These are phyloP conservation scores for Ectropis grisescens DNA, from an alignment of 1,140 invertebrate species.

Conservation along the genomic window DNA sequence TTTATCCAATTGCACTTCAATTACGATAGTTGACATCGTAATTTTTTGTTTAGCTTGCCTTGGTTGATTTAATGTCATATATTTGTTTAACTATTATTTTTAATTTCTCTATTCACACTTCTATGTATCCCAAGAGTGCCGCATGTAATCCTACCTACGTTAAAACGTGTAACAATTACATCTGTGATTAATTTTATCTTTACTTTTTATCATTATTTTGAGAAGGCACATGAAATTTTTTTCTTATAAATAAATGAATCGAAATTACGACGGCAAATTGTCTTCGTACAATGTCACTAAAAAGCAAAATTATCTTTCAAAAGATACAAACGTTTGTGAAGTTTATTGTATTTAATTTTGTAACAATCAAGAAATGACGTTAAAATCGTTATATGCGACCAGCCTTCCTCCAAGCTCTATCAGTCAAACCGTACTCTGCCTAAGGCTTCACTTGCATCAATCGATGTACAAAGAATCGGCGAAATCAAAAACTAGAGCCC, in stretches of 20 bases:
- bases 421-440: slow-evolving; percentile 11
- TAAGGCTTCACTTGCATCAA: no score
- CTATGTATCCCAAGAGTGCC: slow-evolving; percentile 27
- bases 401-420: slow-evolving; percentile 14
- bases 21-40: no score
- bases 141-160: slow-evolving; percentile 42
- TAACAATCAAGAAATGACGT: no score
- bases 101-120: no score
- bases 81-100: no score
- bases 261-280: slow-evolving; percentile 14
- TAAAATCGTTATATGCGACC: slow-evolving; percentile 8
- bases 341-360: no score
- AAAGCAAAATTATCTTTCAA: slow-evolving; percentile 9
- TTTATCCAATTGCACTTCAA: no score
- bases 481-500: no score
- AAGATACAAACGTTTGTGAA: no score
- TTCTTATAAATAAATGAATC: slow-evolving; percentile 49
- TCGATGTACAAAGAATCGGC: no score
- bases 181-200: slow-evolving; percentile 46
- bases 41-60: no score
- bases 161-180: slow-evolving; percentile 46
- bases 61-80: no score
- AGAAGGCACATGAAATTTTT: slow-evolving; percentile 65
- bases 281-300: slow-evolving; percentile 7
- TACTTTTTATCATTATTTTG: slow-evolving; percentile 43